phyloP scores from a whole-genome alignment of 2,888 invertebrate genomes.

The Clanis bilineata region DNA sequence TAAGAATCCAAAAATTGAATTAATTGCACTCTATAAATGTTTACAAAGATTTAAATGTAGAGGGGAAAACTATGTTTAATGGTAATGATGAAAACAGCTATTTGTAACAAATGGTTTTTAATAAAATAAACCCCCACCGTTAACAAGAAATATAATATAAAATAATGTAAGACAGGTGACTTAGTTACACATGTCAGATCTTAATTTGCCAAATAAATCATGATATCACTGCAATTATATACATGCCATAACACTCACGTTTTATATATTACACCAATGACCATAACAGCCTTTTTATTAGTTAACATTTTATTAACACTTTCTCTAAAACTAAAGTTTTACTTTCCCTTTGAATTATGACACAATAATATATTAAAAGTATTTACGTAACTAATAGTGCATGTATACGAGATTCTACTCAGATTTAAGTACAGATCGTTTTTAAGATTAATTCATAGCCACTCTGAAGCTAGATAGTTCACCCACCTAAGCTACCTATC shows the following conservation, averaged over 20 bases:
- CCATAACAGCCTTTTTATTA: background rate
- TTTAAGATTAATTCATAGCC: no score
- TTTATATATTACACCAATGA: conserved; percentile 23
- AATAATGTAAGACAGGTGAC: background rate
- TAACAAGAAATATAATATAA: background rate
- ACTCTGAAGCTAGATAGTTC: no score
- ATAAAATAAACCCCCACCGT: conserved; percentile 7
- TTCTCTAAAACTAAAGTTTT: background rate
- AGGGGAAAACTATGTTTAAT: no score
- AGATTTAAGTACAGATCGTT: background rate
- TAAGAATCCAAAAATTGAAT: no score
- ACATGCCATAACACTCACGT: no score
- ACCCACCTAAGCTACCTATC: no score
- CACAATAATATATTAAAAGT: background rate
- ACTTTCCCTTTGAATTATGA: background rate
- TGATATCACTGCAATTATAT: conserved; percentile 13
- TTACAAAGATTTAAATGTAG: no score
- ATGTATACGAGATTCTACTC: conserved; percentile 11
- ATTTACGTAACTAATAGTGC: background rate
- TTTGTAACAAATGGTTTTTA: background rate
- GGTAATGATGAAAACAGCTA: background rate
- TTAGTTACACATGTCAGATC: background rate
- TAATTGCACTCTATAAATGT: no score
- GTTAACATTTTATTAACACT: background rate
- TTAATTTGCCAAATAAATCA: background rate